Percentiles rank a stretch among this genome's conserved stretches.
Conservation (phyloP, 2,888 invertebrate genomes). For the Machimus rusticus region DNA sequence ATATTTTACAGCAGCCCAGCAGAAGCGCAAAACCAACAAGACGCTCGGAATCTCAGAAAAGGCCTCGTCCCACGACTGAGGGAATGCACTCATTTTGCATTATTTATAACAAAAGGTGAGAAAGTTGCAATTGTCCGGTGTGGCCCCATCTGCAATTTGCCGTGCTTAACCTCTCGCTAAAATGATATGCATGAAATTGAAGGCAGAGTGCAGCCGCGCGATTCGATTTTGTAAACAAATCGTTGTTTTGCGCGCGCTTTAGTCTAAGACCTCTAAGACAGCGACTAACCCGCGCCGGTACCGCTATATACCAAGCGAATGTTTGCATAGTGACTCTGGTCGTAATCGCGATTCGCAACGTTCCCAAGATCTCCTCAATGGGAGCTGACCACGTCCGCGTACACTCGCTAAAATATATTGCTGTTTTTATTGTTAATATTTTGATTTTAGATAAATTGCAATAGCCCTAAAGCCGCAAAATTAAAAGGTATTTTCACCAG, state of each 20-base stretch:
- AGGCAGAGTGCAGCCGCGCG: constrained; percentile 36
- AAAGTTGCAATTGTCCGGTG: constrained; percentile 40
- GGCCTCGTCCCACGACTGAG: not conserved
- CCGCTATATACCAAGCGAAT: not conserved
- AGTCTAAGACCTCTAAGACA: not conserved
- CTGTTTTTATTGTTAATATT: not conserved
- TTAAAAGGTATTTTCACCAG: not conserved
- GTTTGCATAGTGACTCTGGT: not conserved
- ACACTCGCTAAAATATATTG: no score
- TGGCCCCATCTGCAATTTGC: constrained; percentile 44
- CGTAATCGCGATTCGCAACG: constrained; percentile 4
- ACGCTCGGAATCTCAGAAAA: not conserved
- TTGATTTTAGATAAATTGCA: not conserved
- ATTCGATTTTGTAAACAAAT: constrained; percentile 26
- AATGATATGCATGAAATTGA: constrained; percentile 48
- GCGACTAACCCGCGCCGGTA: not conserved
- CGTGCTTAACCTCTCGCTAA: constrained; percentile 39
- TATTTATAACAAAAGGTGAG: constrained; percentile 47
- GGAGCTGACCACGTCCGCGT: not conserved
- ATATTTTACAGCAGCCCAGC: not conserved
- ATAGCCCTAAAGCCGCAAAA: not conserved
- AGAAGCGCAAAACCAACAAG: not conserved
- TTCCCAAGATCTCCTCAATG: not conserved
- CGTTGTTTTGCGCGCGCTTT: not conserved
- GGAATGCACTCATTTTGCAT: constrained; percentile 42